Base-by-base conservation (phyloP, 2,113 vertebrate genomes). In the Sturnus vulgaris region DNA sequence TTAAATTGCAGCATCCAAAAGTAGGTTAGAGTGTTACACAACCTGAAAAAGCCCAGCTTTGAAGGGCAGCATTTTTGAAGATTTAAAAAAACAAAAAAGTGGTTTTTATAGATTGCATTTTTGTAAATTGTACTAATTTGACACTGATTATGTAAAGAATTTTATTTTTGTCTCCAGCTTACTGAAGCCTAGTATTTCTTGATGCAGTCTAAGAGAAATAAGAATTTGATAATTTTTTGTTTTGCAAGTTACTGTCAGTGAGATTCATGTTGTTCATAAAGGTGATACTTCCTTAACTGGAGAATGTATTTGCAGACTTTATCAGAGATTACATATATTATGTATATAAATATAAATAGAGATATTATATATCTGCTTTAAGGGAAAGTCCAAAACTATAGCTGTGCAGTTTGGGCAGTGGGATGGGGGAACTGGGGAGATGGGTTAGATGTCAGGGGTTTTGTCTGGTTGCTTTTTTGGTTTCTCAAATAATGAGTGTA, bases 1-100 rank as follows among this genome's bases (percentile, higher is more conserved):
- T 90, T 77, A 56, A 88, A 92, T 35, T 94, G 82, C 82, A 78
- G 47, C 52, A 81, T 93, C 56, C n/a, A 71, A 86, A 96, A 93
- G 71, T 93, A 88, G 90, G 82, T 86, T 97, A 95, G 35, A 92
- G 60, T 86, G 37, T 96, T 97, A 95, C 6, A 83, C 85, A 96
- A 96, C 33, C 53, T 53, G 77, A 73, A 86, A 70, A 92, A 77
- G 52, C 24, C 44, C 37, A 52, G 50, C 39, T 90, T 94, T 76
- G 61, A 90, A 77, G 66, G 63, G 44, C 56, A 92, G 39, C 68
- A 60, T 39, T 92, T 93, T 60, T 64, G 0, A 88, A 69, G 56
- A 25, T 73, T 49, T 39, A 2, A 35, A 79, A 91, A 63, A 86
- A 22, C 0, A 35, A 49, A 49, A 61, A 53, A 22, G 3, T 9